Conservation (phyloP, 2,888 invertebrate species). For the Metopia argyrocephala region DNA sequence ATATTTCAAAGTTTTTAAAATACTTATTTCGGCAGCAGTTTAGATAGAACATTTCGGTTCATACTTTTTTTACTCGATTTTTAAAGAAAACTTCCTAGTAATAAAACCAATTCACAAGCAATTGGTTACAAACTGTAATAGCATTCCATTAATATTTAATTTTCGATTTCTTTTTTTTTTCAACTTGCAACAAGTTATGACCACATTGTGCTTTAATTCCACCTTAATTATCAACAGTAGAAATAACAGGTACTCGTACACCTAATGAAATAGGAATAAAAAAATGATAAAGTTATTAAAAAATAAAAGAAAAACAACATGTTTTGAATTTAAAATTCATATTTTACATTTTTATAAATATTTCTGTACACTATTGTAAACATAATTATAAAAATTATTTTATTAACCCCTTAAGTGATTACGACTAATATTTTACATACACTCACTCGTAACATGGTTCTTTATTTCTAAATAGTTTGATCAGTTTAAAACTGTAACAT, state of each 20-base stretch:
- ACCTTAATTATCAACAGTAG: slow-evolving; percentile 50
- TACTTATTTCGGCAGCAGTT: too few species aligned
- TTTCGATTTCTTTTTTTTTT: slow-evolving; percentile 12
- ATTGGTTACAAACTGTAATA: not conserved
- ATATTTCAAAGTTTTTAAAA: too few species aligned
- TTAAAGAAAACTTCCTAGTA: slow-evolving; percentile 7
- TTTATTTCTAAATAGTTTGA: too few species aligned
- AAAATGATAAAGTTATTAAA: not conserved
- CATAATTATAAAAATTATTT: not conserved
- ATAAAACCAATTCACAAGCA: not conserved
- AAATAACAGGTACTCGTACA: slow-evolving; percentile 20
- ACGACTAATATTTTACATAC: too few species aligned
- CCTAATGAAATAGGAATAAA: slow-evolving; percentile 6
- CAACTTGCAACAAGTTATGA: slow-evolving; percentile 43
- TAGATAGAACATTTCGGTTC: too few species aligned
- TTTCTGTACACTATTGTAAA: slow-evolving; percentile 51
- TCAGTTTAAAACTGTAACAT: too few species aligned
- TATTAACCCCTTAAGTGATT: slow-evolving; percentile 37
- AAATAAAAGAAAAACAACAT: slow-evolving; percentile 25
- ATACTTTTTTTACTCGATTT: not conserved
- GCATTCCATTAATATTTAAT: slow-evolving; percentile 15
- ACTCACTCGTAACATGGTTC: too few species aligned
- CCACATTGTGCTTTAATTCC: slow-evolving; percentile 50
- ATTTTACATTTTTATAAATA: slow-evolving; percentile 38
- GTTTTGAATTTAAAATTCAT: slow-evolving; percentile 24